Evolutionary conservation across 2,888 invertebrate genomes (phyloP).

Genomic region (Ganaspis brasiliensis): DNA sequence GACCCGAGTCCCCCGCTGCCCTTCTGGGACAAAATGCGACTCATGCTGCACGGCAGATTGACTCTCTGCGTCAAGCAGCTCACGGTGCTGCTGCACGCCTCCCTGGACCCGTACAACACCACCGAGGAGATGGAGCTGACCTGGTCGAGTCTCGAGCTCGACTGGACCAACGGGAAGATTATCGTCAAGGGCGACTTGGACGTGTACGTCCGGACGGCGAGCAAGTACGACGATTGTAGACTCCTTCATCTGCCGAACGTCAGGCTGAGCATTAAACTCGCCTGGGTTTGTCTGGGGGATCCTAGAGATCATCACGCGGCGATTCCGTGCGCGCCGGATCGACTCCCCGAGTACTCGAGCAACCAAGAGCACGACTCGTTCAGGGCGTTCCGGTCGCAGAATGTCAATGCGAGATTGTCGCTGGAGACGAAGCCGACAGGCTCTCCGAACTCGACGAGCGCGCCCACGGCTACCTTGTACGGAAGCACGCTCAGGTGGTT

Average conservation of each 20-base stretch:
- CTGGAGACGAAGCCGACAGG: conserved; percentile 87
- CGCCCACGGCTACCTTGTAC: conserved; percentile 90
- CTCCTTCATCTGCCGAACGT: conserved; percentile 95
- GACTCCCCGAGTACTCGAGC: conserved; percentile 97
- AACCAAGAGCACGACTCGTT: conserved; percentile 98
- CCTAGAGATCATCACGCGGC: conserved; percentile 98
- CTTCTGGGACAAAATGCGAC: conserved; percentile 98
- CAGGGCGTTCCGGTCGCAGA: conserved; percentile 93
- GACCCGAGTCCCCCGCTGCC: conserved; percentile 97
- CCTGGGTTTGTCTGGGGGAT: conserved; percentile 96
- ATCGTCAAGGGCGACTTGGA: conserved; percentile 96
- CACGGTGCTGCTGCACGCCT: conserved; percentile 96
- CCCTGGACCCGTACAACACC: conserved; percentile 98
- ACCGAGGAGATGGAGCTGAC: conserved; percentile 99
- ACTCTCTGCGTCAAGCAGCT: conserved; percentile 93
- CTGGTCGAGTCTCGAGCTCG: conserved; percentile 95
- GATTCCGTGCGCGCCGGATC: conserved; percentile 97
- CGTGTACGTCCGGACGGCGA: conserved; percentile 97
- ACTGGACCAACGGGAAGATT: conserved; percentile 97
- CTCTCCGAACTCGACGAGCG: conserved; percentile 79
- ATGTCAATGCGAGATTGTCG: conserved; percentile 89
- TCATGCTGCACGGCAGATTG: conserved; percentile 95
- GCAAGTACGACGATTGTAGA: conserved; percentile 99
- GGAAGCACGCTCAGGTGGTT: conserved; percentile 98
- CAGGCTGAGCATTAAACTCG: conserved; percentile 90